phyloP scores from a whole-genome alignment of 2,888 invertebrate species.

The Polydesmus complanatus region DNA sequence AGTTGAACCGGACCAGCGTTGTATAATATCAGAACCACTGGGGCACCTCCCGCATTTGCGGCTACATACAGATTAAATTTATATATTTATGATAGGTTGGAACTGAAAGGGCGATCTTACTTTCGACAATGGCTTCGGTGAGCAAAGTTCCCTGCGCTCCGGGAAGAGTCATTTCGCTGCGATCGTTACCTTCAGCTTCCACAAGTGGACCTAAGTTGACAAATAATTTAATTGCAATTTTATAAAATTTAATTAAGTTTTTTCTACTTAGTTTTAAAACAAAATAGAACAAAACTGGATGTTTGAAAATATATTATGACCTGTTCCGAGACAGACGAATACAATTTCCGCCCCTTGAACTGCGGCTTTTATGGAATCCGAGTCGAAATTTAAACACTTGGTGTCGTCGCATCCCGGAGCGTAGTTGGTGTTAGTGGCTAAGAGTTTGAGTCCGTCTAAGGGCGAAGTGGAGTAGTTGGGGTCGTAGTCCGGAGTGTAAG shows the following conservation, averaged over 20 bases:
- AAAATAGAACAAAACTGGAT: too few species aligned
- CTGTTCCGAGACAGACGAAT: constrained; percentile 16
- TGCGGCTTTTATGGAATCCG: constrained; percentile 1
- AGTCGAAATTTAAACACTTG: constrained; percentile 9
- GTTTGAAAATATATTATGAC: neutral
- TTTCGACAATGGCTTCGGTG: constrained; percentile 6
- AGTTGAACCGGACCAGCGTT: constrained; percentile 14
- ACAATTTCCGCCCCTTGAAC: constrained; percentile 7
- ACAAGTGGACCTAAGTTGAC: constrained; percentile 4
- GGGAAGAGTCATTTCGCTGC: constrained; percentile 11
- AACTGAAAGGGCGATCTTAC: neutral
- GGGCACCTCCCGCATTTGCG: too few species aligned
- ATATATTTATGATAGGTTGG: too few species aligned
- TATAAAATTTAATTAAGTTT: neutral
- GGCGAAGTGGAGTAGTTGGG: constrained; percentile 6
- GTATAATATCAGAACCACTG: constrained; percentile 13
- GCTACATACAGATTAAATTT: too few species aligned
- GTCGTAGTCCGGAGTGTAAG: constrained; percentile 10
- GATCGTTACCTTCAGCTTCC: constrained; percentile 16
- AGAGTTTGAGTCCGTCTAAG: neutral
- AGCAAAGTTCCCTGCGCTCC: constrained; percentile 13
- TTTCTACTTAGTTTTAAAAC: neutral
- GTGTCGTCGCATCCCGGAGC: constrained; percentile 12
- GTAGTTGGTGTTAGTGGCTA: constrained; percentile 2
- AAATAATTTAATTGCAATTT: neutral